Conservation (phyloP, 2,888 invertebrate species). For the Ormyrus pomaceus region DNA sequence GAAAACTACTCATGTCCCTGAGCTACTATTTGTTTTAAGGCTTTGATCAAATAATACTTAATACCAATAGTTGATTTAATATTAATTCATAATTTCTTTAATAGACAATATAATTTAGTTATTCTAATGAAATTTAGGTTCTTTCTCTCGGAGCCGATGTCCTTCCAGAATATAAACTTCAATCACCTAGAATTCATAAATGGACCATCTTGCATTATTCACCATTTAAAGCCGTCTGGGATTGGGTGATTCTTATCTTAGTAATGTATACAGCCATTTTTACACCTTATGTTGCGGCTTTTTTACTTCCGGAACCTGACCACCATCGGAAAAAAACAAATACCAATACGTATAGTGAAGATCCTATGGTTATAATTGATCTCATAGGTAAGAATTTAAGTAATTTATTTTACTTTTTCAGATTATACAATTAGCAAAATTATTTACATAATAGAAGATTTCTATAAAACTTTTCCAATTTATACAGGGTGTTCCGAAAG, state of each 20-base stretch:
- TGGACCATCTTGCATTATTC: constrained; percentile 99
- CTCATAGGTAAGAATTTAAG: constrained; percentile 85
- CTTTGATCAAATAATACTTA: no score
- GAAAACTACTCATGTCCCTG: no score
- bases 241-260: constrained; percentile 97
- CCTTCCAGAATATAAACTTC: constrained; percentile 96
- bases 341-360: constrained; percentile 87
- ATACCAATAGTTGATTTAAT: no score
- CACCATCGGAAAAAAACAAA: constrained; percentile 83
- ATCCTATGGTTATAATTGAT: constrained; percentile 97
- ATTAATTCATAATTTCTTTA: no score
- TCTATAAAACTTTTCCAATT: no score
- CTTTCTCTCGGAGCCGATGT: constrained; percentile 97
- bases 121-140: constrained; percentile 79
- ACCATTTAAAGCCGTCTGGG: constrained; percentile 99
- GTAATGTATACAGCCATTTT: constrained; percentile 99
- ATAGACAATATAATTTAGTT: no score
- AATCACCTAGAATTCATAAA: constrained; percentile 95
- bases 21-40: no score
- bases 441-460: no score
- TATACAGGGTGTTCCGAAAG: no score
- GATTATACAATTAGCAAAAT: no score
- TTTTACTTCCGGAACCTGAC: constrained; percentile 94
- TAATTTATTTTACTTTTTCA: background rate
- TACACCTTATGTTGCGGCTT: constrained; percentile 99